These are phyloP conservation scores for Malurus elegans DNA, from an alignment of 2,113 vertebrate genomes.

Conservation along the genomic window DNA sequence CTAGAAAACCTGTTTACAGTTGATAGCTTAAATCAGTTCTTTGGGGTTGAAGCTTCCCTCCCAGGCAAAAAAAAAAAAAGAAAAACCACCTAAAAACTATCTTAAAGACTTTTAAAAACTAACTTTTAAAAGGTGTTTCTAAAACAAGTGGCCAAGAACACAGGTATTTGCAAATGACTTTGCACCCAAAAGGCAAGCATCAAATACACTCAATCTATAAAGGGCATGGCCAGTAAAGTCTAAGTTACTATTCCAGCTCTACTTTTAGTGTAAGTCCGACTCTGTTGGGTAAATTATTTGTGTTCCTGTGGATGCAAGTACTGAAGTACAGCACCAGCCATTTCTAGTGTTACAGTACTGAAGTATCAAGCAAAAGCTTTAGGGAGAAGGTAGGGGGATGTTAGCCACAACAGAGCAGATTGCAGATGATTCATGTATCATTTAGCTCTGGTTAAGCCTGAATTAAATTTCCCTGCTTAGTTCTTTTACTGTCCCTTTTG, in stretches of 20 bases:
- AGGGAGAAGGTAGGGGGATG: background rate
- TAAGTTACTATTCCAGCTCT: background rate
- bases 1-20: background rate
- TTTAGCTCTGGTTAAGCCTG: conserved; percentile 20
- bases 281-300: background rate
- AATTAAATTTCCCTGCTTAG: conserved; percentile 17
- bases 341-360: background rate
- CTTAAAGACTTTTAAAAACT: background rate
- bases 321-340: background rate
- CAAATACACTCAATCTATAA: background rate
- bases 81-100: background rate
- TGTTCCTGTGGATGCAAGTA: background rate
- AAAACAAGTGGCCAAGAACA: background rate
- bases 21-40: background rate
- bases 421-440: conserved; percentile 10
- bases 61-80: background rate
- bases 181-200: background rate
- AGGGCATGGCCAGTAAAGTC: background rate
- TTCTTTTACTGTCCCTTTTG: background rate
- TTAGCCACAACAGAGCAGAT: conserved; percentile 34
- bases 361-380: background rate
- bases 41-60: background rate
- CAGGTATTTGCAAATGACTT: background rate
- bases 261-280: background rate
- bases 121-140: background rate